Percentiles rank a stretch among this genome's conserved stretches.
Evolutionary conservation across 2,113 vertebrate genomes (phyloP).

Genomic region (Calcarius ornatus): DNA sequence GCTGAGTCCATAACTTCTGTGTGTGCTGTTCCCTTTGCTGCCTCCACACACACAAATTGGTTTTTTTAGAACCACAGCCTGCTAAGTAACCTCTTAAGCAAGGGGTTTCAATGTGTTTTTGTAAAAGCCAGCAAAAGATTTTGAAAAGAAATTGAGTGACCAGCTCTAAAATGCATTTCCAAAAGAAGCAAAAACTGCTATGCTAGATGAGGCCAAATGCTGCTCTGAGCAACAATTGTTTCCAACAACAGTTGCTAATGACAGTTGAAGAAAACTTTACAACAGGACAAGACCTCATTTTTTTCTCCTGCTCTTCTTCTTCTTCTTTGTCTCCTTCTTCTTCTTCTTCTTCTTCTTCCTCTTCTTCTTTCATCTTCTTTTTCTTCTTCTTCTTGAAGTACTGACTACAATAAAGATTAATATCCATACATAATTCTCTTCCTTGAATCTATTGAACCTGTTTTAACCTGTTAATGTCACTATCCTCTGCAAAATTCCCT

Average conservation of each 20-base stretch:
- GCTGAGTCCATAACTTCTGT: constrained; percentile 3
- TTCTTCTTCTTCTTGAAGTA: neutral
- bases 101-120: neutral
- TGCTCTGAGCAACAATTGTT: neutral
- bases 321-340: too few species aligned
- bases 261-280: neutral
- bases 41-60: neutral
- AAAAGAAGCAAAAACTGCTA: neutral
- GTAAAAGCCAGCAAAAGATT: neutral
- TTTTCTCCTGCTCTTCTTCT: neutral
- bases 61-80: neutral
- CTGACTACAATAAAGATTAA: neutral
- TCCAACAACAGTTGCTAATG: neutral
- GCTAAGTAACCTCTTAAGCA: neutral
- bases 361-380: neutral
- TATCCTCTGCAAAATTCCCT: neutral
- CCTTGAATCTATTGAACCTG: neutral
- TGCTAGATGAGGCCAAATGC: neutral
- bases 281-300: neutral
- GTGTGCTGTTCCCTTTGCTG: neutral
- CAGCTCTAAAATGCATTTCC: neutral
- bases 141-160: neutral
- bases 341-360: neutral
- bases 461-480: neutral
- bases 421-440: neutral